phyloP scores from a whole-genome alignment of 2,113 vertebrate species.

The Tachuris rubrigastra region DNA sequence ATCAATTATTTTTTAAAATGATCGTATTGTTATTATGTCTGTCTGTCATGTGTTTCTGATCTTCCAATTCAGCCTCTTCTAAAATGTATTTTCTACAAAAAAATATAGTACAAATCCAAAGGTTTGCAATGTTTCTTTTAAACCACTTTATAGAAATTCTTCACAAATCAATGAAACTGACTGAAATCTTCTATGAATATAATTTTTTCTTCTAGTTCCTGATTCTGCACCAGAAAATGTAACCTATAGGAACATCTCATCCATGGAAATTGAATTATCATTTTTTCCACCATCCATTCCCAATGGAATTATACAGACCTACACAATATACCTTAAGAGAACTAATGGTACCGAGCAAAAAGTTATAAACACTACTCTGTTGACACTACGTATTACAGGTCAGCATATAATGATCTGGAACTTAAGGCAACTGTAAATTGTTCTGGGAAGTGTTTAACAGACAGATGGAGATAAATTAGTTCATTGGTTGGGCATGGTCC shows the following conservation, averaged over 20 bases:
- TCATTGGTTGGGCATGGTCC: background rate
- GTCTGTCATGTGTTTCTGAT: background rate
- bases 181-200: background rate
- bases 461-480: background rate
- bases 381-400: slow-evolving; percentile 70
- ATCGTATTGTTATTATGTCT: background rate
- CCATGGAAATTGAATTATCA: slow-evolving; percentile 75
- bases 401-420: slow-evolving; percentile 9
- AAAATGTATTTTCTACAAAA: background rate
- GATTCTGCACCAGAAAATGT: slow-evolving; percentile 78
- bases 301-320: slow-evolving; percentile 78
- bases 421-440: background rate
- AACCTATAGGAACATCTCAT: slow-evolving; percentile 78
- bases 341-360: slow-evolving; percentile 66
- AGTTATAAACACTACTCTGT: slow-evolving; percentile 68
- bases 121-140: background rate
- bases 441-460: background rate
- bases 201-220: slow-evolving; percentile 68
- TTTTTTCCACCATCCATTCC: slow-evolving; percentile 74
- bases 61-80: background rate
- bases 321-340: slow-evolving; percentile 76
- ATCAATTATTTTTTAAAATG: rapidly evolving
- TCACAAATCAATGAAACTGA: background rate
- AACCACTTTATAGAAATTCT: background rate
- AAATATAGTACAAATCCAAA: background rate